phyloP scores from a whole-genome alignment of 2,113 vertebrate genomes.

The Ictalurus punctatus region DNA sequence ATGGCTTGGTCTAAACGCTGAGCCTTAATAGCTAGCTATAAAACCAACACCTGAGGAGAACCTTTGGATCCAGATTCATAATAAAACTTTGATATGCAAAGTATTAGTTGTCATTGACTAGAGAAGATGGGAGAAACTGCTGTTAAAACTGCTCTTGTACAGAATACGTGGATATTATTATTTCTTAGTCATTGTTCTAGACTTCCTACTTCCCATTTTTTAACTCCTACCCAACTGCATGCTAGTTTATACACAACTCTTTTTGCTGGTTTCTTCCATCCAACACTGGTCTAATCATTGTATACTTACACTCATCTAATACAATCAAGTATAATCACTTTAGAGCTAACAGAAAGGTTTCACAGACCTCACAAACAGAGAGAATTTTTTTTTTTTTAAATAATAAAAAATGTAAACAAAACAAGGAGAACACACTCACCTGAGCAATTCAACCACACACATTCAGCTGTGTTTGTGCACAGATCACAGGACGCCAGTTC shows the following conservation, averaged over 20 bases:
- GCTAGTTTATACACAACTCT: background rate
- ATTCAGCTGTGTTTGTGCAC: conserved; percentile 36
- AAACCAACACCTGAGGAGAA: background rate
- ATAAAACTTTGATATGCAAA: background rate
- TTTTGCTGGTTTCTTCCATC: background rate
- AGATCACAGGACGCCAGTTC: rapidly evolving
- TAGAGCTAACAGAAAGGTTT: background rate
- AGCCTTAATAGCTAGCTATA: background rate
- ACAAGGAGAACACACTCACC: conserved; percentile 67
- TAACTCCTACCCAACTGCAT: background rate
- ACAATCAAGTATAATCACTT: background rate
- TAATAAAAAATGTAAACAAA: background rate
- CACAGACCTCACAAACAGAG: background rate
- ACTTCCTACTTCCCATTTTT: background rate
- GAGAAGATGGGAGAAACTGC: background rate
- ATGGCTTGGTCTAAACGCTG: background rate
- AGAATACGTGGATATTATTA: background rate
- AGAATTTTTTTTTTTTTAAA: background rate
- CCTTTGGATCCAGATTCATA: background rate
- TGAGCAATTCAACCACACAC: conserved; percentile 65
- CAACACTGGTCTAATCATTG: background rate
- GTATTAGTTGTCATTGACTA: background rate
- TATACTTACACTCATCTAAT: background rate
- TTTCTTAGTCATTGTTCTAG: background rate
- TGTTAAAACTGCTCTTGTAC: background rate